These are phyloP conservation scores for Rhinoraja longicauda DNA, from an alignment of 2,797 vertebrate genomes.

Conservation along the genomic window DNA sequence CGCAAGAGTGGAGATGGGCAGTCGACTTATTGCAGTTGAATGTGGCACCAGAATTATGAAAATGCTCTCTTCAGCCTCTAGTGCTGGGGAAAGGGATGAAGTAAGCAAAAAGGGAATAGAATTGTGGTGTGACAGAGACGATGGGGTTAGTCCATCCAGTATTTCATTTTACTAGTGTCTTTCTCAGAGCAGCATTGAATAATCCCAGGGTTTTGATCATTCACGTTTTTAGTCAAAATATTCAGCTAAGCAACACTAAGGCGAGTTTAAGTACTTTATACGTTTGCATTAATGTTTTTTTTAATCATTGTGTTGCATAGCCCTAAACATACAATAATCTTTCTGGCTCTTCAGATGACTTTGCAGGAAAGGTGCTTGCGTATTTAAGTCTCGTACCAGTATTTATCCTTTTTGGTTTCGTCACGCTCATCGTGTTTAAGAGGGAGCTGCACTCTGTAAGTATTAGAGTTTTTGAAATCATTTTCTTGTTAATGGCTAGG, in stretches of 20 bases:
- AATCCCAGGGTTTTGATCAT: background rate
- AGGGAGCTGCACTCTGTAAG: conserved; percentile 96
- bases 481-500: background rate
- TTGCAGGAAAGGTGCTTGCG: conserved; percentile 83
- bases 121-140: background rate
- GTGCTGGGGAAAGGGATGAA: background rate
- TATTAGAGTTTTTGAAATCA: conserved; percentile 30
- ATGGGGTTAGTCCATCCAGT: background rate
- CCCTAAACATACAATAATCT: background rate
- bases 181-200: background rate
- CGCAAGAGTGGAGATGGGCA: background rate
- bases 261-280: background rate
- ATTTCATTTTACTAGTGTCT: background rate
- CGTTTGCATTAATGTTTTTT: background rate
- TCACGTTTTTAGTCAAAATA: background rate
- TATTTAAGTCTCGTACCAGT: conserved; percentile 85
- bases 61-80: too few species aligned
- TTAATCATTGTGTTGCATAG: background rate
- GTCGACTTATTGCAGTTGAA: background rate
- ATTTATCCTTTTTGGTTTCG: conserved; percentile 83
- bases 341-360: conserved; percentile 67
- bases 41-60: background rate
- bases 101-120: background rate
- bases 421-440: conserved; percentile 96
- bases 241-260: background rate